Evolutionary conservation across 2,113 vertebrate species (phyloP).

Genomic region (Guaruba guarouba): DNA sequence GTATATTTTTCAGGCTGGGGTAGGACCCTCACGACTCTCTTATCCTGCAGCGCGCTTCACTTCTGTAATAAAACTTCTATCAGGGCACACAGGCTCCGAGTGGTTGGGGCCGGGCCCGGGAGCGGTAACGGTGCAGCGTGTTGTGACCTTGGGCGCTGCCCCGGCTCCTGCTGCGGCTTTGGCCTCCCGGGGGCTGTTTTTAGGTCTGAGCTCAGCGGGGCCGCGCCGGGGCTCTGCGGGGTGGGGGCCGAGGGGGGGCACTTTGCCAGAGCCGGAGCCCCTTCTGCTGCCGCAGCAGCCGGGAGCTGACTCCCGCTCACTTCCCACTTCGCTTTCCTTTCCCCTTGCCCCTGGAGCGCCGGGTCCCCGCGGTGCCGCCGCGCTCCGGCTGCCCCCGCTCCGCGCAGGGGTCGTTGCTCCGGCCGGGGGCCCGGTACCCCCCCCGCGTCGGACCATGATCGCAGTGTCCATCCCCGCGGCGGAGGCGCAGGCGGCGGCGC

Average conservation of each 20-base stretch:
- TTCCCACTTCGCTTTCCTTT: constrained; percentile 62
- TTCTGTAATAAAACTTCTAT: constrained; percentile 82
- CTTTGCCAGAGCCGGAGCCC: neutral
- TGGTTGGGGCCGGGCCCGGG: fast-evolving
- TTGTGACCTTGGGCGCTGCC: constrained; percentile 21
- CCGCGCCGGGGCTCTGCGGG: fast-evolving
- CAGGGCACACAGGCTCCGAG: constrained; percentile 50
- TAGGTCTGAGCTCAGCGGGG: neutral
- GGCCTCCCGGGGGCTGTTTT: neutral
- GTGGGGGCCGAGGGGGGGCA: no score
- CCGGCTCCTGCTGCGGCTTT: neutral
- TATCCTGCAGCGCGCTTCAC: constrained; percentile 73
- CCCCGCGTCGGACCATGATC: constrained; percentile 65
- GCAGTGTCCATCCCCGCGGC: constrained; percentile 79
- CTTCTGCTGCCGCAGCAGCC: neutral
- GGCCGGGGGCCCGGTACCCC: neutral
- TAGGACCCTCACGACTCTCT: constrained; percentile 74
- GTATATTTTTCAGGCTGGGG: constrained; percentile 79
- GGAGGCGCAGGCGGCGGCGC: constrained; percentile 37
- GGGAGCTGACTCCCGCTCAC: neutral
- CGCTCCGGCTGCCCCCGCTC: neutral
- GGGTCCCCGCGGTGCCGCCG: neutral
- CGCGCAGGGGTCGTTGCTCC: no score
- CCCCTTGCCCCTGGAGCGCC: neutral
- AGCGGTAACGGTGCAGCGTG: fast-evolving